phyloP scores from a whole-genome alignment of 2,113 vertebrate genomes.

The Smithornis capensis region DNA sequence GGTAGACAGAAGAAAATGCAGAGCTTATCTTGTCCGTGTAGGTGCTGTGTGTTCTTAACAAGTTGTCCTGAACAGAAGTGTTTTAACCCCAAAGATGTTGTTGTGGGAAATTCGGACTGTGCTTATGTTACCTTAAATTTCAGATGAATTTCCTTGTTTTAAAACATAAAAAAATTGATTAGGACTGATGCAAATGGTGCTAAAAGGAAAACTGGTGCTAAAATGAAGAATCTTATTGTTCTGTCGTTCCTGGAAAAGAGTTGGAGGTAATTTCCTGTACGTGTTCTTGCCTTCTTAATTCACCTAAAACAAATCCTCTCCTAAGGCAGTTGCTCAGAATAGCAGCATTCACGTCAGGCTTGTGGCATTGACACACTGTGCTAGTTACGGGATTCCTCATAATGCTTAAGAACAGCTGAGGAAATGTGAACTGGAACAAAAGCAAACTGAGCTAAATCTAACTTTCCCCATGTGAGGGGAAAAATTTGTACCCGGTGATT shows the following conservation, averaged over 20 bases:
- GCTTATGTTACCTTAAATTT: neutral
- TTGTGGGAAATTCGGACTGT: neutral
- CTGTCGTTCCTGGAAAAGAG: neutral
- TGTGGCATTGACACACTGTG: neutral
- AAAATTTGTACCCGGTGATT: neutral
- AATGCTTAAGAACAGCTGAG: neutral
- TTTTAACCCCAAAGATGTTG: neutral
- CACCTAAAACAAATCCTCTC: neutral
- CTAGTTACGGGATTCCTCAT: neutral
- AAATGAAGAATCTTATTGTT: neutral
- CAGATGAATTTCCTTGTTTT: neutral
- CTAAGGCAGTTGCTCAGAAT: conserved; percentile 13
- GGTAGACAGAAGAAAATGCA: neutral
- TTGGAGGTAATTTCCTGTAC: neutral
- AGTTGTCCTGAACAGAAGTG: neutral
- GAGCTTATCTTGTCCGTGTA: neutral
- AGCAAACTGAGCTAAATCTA: neutral
- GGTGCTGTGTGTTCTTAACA: neutral
- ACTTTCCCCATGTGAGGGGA: neutral
- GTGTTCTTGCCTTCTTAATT: neutral
- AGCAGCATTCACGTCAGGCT: neutral
- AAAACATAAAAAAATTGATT: neutral
- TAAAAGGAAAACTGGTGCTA: neutral
- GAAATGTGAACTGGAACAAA: neutral
- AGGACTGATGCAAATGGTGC: neutral